These are phyloP conservation scores for Tholera decimalis DNA, from an alignment of 2,888 invertebrate genomes.

Conservation along the genomic window DNA sequence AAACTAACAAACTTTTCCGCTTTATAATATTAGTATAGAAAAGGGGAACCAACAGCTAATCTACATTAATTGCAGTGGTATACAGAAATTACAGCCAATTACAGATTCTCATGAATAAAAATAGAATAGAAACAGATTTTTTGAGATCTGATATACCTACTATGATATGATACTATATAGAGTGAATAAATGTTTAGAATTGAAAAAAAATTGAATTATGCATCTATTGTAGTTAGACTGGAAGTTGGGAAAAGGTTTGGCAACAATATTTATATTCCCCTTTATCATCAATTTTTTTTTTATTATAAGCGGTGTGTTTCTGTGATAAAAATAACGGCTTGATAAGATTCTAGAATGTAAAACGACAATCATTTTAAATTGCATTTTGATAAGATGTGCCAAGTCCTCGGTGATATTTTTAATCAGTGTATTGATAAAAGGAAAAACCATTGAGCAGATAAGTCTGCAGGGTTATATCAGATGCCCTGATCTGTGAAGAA, in stretches of 20 bases:
- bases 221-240: no score
- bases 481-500: background rate
- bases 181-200: no score
- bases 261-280: background rate
- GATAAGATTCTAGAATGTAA: slow-evolving; percentile 20
- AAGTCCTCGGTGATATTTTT: slow-evolving; percentile 4
- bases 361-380: slow-evolving; percentile 22
- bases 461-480: background rate
- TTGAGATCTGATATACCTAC: no score
- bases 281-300: background rate
- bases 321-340: background rate
- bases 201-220: no score
- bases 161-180: no score
- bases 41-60: no score
- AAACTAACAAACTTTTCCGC: no score
- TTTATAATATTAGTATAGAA: no score
- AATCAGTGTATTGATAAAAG: background rate
- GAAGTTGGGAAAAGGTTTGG: background rate
- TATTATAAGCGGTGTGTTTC: background rate
- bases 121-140: no score
- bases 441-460: background rate
- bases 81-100: no score
- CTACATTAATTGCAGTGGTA: no score
- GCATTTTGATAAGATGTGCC: slow-evolving; percentile 1
- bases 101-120: no score